Evolutionary conservation across 2,888 invertebrate species (phyloP).

Genomic region (Philopedon plagiatum): DNA sequence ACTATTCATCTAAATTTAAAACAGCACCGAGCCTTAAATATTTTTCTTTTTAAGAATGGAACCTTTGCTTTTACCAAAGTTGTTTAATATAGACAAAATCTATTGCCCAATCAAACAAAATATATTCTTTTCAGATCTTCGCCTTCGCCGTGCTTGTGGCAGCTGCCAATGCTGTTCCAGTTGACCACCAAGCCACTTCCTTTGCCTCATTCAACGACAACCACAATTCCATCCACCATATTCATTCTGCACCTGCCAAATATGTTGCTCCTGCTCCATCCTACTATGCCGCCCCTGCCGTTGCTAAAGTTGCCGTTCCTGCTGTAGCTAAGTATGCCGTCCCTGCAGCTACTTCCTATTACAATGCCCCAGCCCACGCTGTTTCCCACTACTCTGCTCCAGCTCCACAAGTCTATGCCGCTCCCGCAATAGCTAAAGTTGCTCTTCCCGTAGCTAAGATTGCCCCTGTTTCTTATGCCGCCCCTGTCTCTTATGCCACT

Average conservation of each 20-base stretch:
- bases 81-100: not conserved
- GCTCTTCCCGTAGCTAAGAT: constrained; percentile 28
- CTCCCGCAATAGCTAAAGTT: constrained; percentile 39
- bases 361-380: constrained; percentile 29
- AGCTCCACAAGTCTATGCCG: constrained; percentile 15
- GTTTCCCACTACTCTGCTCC: constrained; percentile 20
- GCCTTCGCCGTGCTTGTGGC: constrained; percentile 63
- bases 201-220: constrained; percentile 55
- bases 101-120: not conserved
- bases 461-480: constrained; percentile 24
- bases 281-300: constrained; percentile 37
- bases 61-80: no score
- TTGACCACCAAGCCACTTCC: constrained; percentile 54
- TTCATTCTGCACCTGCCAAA: constrained; percentile 43
- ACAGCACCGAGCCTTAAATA: no score
- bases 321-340: constrained; percentile 30
- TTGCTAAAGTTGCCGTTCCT: constrained; percentile 15
- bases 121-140: constrained; percentile 58
- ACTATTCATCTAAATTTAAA: no score
- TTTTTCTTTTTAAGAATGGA: no score
- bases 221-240: constrained; percentile 53
- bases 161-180: constrained; percentile 62
- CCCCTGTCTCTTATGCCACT: constrained; percentile 27
- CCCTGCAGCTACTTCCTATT: constrained; percentile 32
- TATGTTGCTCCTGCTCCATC: constrained; percentile 30